A percentile compares a stretch with the other conserved stretches of the same genome.
phyloP scores from a whole-genome alignment of 2,113 vertebrate species.

The Scomber colias region DNA sequence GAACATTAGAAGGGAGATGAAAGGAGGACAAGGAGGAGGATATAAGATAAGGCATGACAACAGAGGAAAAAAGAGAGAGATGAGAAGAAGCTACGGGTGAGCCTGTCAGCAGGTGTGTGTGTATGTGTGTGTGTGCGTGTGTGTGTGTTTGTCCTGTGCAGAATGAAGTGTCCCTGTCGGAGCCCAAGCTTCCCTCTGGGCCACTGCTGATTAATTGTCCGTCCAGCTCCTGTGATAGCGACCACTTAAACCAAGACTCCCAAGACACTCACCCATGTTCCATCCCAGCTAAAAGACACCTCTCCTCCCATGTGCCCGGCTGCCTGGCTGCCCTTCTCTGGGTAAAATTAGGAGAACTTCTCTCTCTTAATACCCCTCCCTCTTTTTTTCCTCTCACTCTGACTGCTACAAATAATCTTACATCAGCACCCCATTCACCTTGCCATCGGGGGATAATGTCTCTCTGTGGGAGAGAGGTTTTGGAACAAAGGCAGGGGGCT shows the following conservation, averaged over 20 bases:
- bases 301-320: constrained; percentile 35
- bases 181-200: constrained; percentile 75
- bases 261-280: constrained; percentile 77
- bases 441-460: constrained; percentile 84
- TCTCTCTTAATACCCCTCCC: background rate
- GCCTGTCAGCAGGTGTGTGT: constrained; percentile 57
- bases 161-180: constrained; percentile 84
- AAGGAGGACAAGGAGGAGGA: background rate
- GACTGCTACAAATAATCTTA: constrained; percentile 75
- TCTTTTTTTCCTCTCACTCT: constrained; percentile 43
- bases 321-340: constrained; percentile 63
- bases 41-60: constrained; percentile 6
- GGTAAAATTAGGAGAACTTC: constrained; percentile 78
- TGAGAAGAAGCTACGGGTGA: constrained; percentile 52
- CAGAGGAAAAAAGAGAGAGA: constrained; percentile 46
- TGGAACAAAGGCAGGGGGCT: constrained; percentile 68
- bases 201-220: constrained; percentile 84
- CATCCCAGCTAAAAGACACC: constrained; percentile 66
- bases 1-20: background rate
- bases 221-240: constrained; percentile 81
- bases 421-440: constrained; percentile 86
- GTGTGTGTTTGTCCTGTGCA: constrained; percentile 67
- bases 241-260: constrained; percentile 82
- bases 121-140: constrained; percentile 50
- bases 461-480: constrained; percentile 73